These are phyloP conservation scores for Drosophila rubida DNA, from an alignment of 2,888 invertebrate species.

Conservation along the genomic window DNA sequence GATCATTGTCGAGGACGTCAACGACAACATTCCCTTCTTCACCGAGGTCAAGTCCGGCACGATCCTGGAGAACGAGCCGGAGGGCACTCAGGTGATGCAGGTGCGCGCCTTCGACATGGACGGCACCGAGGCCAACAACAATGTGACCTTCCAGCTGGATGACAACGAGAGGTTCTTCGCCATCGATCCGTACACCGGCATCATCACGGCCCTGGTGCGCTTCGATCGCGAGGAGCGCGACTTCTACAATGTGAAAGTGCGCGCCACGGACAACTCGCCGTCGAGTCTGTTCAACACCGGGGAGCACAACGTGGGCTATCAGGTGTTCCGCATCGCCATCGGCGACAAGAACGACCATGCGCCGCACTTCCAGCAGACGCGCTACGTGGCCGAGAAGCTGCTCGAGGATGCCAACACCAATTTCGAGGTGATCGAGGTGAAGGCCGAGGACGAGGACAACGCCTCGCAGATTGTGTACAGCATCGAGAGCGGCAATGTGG, in stretches of 20 bases:
- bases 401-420: slow-evolving; percentile 94
- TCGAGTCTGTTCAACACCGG: slow-evolving; percentile 89
- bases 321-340: slow-evolving; percentile 95
- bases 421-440: slow-evolving; percentile 93
- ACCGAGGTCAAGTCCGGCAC: slow-evolving; percentile 92
- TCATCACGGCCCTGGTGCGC: slow-evolving; percentile 91
- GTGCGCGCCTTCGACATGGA: slow-evolving; percentile 94
- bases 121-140: slow-evolving; percentile 92
- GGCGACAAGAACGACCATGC: slow-evolving; percentile 98
- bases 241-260: slow-evolving; percentile 95
- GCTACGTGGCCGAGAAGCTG: slow-evolving; percentile 90
- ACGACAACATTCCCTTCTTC: slow-evolving; percentile 95
- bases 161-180: slow-evolving; percentile 90
- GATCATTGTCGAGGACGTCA: slow-evolving; percentile 93
- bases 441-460: slow-evolving; percentile 94
- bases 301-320: slow-evolving; percentile 91
- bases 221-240: slow-evolving; percentile 95
- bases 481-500: slow-evolving; percentile 94
- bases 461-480: slow-evolving; percentile 94
- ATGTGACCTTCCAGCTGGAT: slow-evolving; percentile 91
- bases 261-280: slow-evolving; percentile 95
- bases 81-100: slow-evolving; percentile 94
- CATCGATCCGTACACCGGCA: slow-evolving; percentile 94
- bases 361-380: slow-evolving; percentile 92
- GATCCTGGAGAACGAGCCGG: slow-evolving; percentile 93